Conservation (phyloP, 2,888 invertebrate species). For the Nomada ruficornis region DNA sequence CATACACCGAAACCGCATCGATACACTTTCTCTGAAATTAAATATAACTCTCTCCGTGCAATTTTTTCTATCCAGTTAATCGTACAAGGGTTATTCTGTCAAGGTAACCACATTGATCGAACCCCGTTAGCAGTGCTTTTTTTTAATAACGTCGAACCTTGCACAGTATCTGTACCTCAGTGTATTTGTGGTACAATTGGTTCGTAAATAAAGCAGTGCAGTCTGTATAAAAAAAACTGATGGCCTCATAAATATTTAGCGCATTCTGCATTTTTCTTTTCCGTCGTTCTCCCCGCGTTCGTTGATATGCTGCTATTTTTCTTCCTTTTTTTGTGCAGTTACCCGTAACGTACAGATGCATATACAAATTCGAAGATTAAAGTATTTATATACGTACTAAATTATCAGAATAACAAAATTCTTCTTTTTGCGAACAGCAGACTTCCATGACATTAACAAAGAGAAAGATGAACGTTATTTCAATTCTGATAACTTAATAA, state of each 20-base stretch:
- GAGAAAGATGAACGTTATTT: too few relatives aligned
- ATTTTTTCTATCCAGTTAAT: not conserved
- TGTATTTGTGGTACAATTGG: conserved; percentile 9
- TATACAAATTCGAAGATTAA: too few relatives aligned
- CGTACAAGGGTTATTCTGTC: not conserved
- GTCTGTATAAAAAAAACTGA: conserved; percentile 47
- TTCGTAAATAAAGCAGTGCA: conserved; percentile 48
- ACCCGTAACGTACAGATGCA: too few relatives aligned
- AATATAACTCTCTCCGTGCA: not conserved
- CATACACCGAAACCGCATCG: not conserved
- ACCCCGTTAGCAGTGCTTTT: conserved; percentile 23
- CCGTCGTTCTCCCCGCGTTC: not conserved
- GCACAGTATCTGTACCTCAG: conserved; percentile 15
- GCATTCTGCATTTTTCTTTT: conserved; percentile 24
- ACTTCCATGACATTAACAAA: too few relatives aligned
- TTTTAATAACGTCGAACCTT: conserved; percentile 46
- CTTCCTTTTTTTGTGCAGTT: too few relatives aligned
- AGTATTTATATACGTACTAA: too few relatives aligned
- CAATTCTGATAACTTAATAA: too few relatives aligned
- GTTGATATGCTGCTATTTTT: too few relatives aligned
- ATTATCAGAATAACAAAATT: too few relatives aligned
- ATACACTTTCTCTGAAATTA: not conserved
- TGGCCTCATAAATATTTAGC: conserved; percentile 62
- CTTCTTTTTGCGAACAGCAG: too few relatives aligned
- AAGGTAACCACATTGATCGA: conserved; percentile 35